Evolutionary conservation across 2,113 vertebrate genomes (phyloP), one percentile per base, ranked within the genome.

Genomic region (Channa maculata): DNA sequence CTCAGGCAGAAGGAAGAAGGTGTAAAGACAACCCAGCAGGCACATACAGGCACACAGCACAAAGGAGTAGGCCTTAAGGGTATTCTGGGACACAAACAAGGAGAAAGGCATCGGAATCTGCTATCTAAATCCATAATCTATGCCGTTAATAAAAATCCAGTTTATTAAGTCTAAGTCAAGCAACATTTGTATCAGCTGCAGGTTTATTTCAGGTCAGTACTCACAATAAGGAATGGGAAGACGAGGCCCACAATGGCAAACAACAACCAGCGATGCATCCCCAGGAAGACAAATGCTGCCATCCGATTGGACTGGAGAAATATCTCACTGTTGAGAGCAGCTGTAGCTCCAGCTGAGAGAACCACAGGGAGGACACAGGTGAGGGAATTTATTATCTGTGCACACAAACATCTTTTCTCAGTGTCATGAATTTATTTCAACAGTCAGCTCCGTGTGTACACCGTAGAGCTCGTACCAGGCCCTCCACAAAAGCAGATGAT

Each of bases 401-500:
- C 13, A 46, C 3, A 1, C 13, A 44, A 52, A 58, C 15, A 43
- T n/a, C 5, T 64, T 54, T 51, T 58, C 8, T 36, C 15, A 33
- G 5, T 57, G 5, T 7, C 11, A 59, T 37, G 3, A 3, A 36
- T 11, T 36, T 46, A 34, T 11, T 15, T 33, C 7, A 44, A 7
- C n/a, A 5, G 5, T 53, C 2, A 8, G 51, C 8, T 55, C 5
- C 14, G 39, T 36, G 6, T 61, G 39, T 24, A 11, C 59, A 14
- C 8, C 39, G 10, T 58, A 34, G 11, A 36, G 48, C 6, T 64
- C 92, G 80, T 86, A 96, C 96, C 92, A 86, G 95, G 95, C 33
- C 96, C 95, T 89, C 92, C 89, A 3, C 85, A 80, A 71, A 88
- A 95, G 82, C 78, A 93, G 84, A 96, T 77, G 39, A 94, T 80